Conservation (phyloP, 2,888 invertebrate species). For the Pollenia griseotomentosa region DNA sequence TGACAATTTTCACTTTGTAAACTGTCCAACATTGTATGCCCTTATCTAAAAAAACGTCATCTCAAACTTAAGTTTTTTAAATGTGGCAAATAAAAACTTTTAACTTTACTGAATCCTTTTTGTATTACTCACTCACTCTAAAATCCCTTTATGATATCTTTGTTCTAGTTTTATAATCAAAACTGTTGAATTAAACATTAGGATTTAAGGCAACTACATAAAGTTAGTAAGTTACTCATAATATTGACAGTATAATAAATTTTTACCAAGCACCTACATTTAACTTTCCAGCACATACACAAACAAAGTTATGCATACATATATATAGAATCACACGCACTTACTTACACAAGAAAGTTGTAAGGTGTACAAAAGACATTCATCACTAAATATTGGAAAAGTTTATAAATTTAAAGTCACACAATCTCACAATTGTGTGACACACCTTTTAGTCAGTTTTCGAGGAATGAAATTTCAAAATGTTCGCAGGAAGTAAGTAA, state of each 20-base stretch:
- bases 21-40: no score
- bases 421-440: neutral
- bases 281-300: slow-evolving; percentile 6
- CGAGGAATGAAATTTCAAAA: slow-evolving; percentile 50
- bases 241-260: slow-evolving; percentile 62
- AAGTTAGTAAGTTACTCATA: slow-evolving; percentile 42
- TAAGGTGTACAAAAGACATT: slow-evolving; percentile 43
- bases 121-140: neutral
- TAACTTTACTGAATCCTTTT: slow-evolving; percentile 10
- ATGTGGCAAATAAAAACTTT: no score
- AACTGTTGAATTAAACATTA: slow-evolving; percentile 64
- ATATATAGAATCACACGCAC: neutral
- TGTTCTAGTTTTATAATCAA: slow-evolving; percentile 59
- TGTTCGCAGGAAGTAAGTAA: slow-evolving; percentile 33
- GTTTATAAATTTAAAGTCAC: slow-evolving; percentile 60
- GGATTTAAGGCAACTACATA: slow-evolving; percentile 49
- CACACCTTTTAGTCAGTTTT: slow-evolving; percentile 19
- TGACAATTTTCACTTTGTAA: no score
- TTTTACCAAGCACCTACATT: neutral
- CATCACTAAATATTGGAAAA: slow-evolving; percentile 59
- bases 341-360: neutral
- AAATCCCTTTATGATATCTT: slow-evolving; percentile 49
- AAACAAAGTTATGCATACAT: no score
- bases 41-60: no score
- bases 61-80: no score